Percentiles rank a stretch among this genome's conserved stretches.
phyloP scores from a whole-genome alignment of 1,140 invertebrate genomes.

The Stratiolaelaps scimitus region DNA sequence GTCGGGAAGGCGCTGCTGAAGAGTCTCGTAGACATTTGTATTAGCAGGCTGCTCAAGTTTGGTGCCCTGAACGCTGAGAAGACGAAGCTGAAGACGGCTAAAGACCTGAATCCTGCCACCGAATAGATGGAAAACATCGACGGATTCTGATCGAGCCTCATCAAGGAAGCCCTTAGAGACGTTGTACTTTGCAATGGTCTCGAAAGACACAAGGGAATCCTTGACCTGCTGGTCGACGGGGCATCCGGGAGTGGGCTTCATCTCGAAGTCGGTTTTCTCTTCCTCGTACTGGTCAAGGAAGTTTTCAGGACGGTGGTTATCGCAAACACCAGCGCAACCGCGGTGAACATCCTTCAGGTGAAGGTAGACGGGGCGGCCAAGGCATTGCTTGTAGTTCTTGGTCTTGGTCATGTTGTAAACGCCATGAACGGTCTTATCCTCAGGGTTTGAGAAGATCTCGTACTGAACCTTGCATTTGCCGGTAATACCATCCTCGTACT shows the following conservation, averaged over 20 bases:
- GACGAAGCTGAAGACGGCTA: conserved; percentile 7
- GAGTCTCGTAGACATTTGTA: not conserved
- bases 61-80: not conserved
- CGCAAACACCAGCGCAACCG: conserved; percentile 27
- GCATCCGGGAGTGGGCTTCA: conserved; percentile 25
- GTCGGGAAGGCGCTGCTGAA: conserved; percentile 13
- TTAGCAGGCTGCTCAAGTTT: not conserved
- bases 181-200: conserved; percentile 3
- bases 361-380: conserved; percentile 23
- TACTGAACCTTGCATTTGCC: conserved; percentile 26
- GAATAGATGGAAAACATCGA: conserved; percentile 6
- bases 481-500: conserved; percentile 24
- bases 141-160: conserved; percentile 3
- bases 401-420: conserved; percentile 28
- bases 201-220: conserved; percentile 1
- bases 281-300: conserved; percentile 22
- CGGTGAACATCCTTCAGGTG: conserved; percentile 21
- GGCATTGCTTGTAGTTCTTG: conserved; percentile 21
- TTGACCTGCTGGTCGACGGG: not conserved
- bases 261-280: conserved; percentile 8
- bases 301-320: conserved; percentile 20
- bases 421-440: not conserved
- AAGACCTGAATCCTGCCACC: conserved; percentile 18
- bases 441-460: conserved; percentile 14
- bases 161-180: not conserved